Conservation (phyloP, 2,797 vertebrate species). For the Arnoldichthys spilopterus region DNA sequence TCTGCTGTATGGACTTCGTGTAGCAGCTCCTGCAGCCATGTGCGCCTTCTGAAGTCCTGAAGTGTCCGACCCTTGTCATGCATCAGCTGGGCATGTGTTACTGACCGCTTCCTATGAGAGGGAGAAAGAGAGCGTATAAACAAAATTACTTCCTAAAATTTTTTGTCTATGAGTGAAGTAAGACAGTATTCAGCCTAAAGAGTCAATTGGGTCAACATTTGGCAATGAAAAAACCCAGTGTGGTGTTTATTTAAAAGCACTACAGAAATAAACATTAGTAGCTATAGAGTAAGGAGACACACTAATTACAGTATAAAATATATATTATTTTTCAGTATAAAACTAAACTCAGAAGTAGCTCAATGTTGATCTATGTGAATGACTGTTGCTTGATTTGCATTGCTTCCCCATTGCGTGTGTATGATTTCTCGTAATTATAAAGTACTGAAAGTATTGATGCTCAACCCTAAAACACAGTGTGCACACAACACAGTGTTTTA, state of each 20-base stretch:
- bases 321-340: too few relatives aligned
- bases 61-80: constrained; percentile 95
- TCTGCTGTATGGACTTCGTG: constrained; percentile 94
- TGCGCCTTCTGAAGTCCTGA: constrained; percentile 89
- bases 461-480: not conserved
- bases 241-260: not conserved
- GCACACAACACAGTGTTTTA: constrained; percentile 11
- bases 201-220: not conserved
- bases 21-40: constrained; percentile 92
- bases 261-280: not conserved
- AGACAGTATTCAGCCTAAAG: too few relatives aligned
- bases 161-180: too few relatives aligned
- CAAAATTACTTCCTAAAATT: too few relatives aligned
- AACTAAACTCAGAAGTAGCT: too few relatives aligned
- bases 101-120: constrained; percentile 84
- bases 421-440: not conserved
- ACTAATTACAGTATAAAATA: too few relatives aligned
- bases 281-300: not conserved
- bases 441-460: not conserved
- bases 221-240: too few relatives aligned
- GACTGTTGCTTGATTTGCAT: too few relatives aligned
- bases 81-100: constrained; percentile 94
- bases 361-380: not conserved
- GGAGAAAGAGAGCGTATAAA: not conserved
- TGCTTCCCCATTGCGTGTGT: not conserved